Evolutionary conservation across 2,797 vertebrate genomes (phyloP).

Genomic region (Geotrypetes seraphini): DNA sequence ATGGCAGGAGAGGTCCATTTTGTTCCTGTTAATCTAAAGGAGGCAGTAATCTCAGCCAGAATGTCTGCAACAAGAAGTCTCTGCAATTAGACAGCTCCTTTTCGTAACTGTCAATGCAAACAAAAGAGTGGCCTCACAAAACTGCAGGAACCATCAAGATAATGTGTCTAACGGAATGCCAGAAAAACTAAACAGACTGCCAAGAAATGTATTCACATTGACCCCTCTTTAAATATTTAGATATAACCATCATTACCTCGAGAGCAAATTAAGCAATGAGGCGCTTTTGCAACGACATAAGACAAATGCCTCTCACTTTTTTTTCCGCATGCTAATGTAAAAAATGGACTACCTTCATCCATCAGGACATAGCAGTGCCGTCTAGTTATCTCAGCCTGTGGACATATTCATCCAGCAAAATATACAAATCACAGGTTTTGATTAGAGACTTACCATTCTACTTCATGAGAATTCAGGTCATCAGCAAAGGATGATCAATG

Average conservation of each 20-base stretch:
- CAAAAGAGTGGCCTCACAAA: slow-evolving; percentile 43
- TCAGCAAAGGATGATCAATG: no score
- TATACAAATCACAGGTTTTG: no score
- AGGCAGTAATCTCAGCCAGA: no score
- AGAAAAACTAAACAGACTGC: slow-evolving; percentile 32
- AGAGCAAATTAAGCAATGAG: slow-evolving; percentile 48
- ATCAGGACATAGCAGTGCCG: slow-evolving; percentile 33
- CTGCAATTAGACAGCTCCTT: slow-evolving; percentile 42
- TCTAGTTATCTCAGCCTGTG: no score
- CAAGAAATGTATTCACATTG: slow-evolving; percentile 36
- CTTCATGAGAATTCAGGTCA: no score
- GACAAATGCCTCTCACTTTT: slow-evolving; percentile 31
- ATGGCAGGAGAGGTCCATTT: no score
- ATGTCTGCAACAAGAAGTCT: slow-evolving; percentile 27
- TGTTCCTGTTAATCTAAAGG: no score
- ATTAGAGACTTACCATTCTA: no score
- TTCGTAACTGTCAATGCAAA: slow-evolving; percentile 42
- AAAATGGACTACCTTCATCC: slow-evolving; percentile 33
- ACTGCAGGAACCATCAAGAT: slow-evolving; percentile 39
- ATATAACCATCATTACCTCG: slow-evolving; percentile 42
- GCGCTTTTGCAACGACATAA: slow-evolving; percentile 35
- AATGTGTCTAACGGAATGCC: slow-evolving; percentile 26
- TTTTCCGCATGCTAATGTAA: slow-evolving; percentile 43
- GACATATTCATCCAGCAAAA: no score
- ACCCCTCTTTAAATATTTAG: slow-evolving; percentile 50